These are phyloP conservation scores for Sylvicapra grimmia DNA, from an alignment of 2,113 vertebrate species.

Conservation along the genomic window DNA sequence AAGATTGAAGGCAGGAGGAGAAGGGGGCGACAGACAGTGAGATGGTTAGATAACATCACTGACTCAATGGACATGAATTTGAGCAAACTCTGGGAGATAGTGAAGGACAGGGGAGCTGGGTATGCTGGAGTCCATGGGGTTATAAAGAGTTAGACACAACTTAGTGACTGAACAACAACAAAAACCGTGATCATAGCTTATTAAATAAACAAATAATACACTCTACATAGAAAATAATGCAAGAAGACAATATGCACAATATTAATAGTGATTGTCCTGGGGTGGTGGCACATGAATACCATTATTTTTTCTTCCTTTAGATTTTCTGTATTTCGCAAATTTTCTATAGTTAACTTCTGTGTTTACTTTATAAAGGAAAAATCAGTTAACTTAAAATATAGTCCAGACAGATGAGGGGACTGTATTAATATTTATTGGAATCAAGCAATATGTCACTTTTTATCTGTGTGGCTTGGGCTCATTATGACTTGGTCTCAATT, in stretches of 20 bases:
- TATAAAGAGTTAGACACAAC: not conserved
- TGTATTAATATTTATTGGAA: not conserved
- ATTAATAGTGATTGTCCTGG: not conserved
- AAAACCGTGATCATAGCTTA: not conserved
- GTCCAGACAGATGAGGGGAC: not conserved
- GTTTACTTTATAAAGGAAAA: constrained; percentile 1
- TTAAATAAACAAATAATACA: not conserved
- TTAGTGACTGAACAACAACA: not conserved
- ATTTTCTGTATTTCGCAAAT: constrained; percentile 3
- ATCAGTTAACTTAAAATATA: not conserved
- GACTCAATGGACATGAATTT: not conserved
- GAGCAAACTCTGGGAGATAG: not conserved
- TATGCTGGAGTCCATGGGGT: not conserved
- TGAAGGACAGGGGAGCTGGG: not conserved
- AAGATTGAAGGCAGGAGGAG: not conserved
- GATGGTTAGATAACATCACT: not conserved
- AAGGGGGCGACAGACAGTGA: not conserved
- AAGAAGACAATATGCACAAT: not conserved
- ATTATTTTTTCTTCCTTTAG: not conserved
- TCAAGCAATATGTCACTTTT: not conserved
- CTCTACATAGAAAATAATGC: not conserved
- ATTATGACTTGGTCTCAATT: not conserved
- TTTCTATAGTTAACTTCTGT: not conserved
- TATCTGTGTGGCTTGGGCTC: not conserved
- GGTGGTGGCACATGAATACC: not conserved